Evolutionary conservation across 2,797 vertebrate species (phyloP), one percentile per base, ranked within the genome.

Genomic region (Hozukius guyotensis): DNA sequence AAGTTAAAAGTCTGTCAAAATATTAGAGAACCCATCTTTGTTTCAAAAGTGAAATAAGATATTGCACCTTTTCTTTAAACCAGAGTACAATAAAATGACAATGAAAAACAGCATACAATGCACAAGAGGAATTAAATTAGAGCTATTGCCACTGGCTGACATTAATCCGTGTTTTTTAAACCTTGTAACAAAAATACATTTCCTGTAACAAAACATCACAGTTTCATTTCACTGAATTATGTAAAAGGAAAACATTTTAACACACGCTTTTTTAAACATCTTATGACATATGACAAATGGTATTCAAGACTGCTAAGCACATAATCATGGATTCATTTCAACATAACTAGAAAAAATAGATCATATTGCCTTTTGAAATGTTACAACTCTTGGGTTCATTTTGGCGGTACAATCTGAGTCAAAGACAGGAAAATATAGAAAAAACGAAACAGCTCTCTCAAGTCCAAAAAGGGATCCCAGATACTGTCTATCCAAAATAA

Each of bases 231-330:
- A 95, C 91, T 95, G 93, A 96, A 95, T 96, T 93, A 93, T 94
- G 93, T 94, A 95, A 94, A 95, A 95, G 89, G 87, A 92, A 94
- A 94, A 94, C 89, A 94, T 86, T 90, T 94, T 82, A 87, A 95
- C 93, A 96, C 92, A 92, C 92, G 88, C 86, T 55, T 77, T 64
- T 95, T 95, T 94, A 95, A 96, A 96, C 95, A 96, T 96, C 85
- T 93, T 84, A 93, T 86, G 92, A 96, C 95, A 94, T 80, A 76
- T 88, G 88, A 91, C 89, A 92, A 86, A 84, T 79, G 22, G 25
- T 95, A 96, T 97, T 98, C 97, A 98, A 99, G 98, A 98, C 97
- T 97, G 97, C 97, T 97, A 98, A 99, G 97, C 97, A 95, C 94
- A 88, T 87, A 90, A 93, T 94, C 91, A 94, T 93, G 87, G 92